Percentiles rank a stretch among this genome's conserved stretches.
phyloP scores from a whole-genome alignment of 1,140 invertebrate genomes.

The Berghia stephanieae region DNA sequence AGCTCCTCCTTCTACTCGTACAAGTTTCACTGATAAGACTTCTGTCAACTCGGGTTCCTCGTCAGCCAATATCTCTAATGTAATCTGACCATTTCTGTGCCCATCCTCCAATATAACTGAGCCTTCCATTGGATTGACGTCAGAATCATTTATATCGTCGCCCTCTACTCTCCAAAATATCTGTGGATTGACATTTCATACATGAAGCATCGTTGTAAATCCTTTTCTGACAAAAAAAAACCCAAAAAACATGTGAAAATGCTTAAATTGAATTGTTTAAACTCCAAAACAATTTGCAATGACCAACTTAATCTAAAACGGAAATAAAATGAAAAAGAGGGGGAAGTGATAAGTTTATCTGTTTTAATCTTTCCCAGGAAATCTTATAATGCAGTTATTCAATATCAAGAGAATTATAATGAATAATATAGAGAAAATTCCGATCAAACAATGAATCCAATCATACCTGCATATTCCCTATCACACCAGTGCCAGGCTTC shows the following conservation, averaged over 20 bases:
- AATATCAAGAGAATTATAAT: not conserved
- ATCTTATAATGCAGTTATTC: too few relatives aligned
- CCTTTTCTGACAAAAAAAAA: too few relatives aligned
- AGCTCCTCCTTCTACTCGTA: slow-evolving; percentile 56
- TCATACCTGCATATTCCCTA: slow-evolving; percentile 52
- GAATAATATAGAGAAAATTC: not conserved
- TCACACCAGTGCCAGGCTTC: slow-evolving; percentile 43
- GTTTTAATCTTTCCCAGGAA: too few relatives aligned
- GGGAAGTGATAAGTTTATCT: too few relatives aligned
- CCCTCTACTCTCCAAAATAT: slow-evolving; percentile 57
- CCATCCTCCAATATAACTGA: slow-evolving; percentile 44
- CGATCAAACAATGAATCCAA: not conserved
- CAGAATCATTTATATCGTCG: slow-evolving; percentile 34
- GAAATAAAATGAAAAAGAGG: too few relatives aligned
- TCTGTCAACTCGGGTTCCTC: slow-evolving; percentile 59
- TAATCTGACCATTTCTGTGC: slow-evolving; percentile 45
- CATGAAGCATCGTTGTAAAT: too few relatives aligned
- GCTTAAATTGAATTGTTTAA: too few relatives aligned
- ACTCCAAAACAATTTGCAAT: too few relatives aligned
- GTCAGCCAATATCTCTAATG: slow-evolving; percentile 54
- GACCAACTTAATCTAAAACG: too few relatives aligned
- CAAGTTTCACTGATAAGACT: slow-evolving; percentile 47
- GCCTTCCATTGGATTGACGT: slow-evolving; percentile 54
- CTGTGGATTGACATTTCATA: slow-evolving; percentile 43
- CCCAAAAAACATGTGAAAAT: too few relatives aligned